Conservation (phyloP, 2,888 invertebrate genomes). For the Amphimallon solstitiale region DNA sequence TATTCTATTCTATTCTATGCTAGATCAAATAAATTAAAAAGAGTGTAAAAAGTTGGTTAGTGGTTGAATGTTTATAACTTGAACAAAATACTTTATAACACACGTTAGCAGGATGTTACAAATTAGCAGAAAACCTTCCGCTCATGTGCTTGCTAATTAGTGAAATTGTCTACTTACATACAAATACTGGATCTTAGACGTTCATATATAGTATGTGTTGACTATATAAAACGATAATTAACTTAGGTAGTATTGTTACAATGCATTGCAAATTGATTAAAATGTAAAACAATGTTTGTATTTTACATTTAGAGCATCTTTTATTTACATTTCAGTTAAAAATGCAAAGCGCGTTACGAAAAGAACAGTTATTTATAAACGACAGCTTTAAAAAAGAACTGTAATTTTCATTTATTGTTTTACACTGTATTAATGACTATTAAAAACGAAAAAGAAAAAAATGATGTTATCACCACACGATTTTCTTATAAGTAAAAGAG, state of each 20-base stretch:
- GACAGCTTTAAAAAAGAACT: background rate
- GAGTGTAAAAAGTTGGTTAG: too few relatives aligned
- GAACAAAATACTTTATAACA: background rate
- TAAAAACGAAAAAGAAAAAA: too few relatives aligned
- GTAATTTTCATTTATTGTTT: background rate
- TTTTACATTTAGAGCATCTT: too few relatives aligned
- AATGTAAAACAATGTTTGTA: slow-evolving; percentile 2
- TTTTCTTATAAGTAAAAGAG: too few relatives aligned
- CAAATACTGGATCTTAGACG: background rate
- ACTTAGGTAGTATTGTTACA: background rate
- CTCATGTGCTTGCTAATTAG: slow-evolving; percentile 9
- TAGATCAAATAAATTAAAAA: too few relatives aligned
- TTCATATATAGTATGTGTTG: too few relatives aligned
- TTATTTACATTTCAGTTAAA: background rate
- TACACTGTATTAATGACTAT: too few relatives aligned
- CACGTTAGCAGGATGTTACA: background rate
- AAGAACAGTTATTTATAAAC: background rate
- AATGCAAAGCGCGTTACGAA: background rate
- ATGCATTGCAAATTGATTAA: background rate
- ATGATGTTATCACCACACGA: too few relatives aligned
- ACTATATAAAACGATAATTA: background rate
- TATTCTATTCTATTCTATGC: too few relatives aligned
- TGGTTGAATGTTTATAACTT: background rate
- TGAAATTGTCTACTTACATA: background rate
- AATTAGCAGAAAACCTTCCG: background rate